Evolutionary conservation across 2,113 vertebrate species (phyloP).

Genomic region (Hippocampus barbouri): DNA sequence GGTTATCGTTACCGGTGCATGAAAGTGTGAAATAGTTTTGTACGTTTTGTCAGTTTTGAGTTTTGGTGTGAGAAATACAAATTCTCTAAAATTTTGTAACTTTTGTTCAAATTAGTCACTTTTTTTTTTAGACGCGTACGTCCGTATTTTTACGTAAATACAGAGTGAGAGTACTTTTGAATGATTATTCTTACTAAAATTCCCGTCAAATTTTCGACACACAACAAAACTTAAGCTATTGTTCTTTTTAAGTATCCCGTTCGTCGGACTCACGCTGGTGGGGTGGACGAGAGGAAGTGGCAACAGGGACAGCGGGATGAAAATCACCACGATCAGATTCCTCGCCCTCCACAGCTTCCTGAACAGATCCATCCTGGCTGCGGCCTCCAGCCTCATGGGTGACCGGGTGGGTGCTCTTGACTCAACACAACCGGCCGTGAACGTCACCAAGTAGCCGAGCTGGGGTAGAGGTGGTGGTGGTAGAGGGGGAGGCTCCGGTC

Average conservation of each 20-base stretch:
- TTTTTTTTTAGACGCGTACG: too few relatives aligned
- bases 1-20: too few relatives aligned
- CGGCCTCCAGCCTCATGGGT: slow-evolving; percentile 71
- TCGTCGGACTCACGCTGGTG: slow-evolving; percentile 84
- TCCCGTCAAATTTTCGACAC: background rate
- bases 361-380: slow-evolving; percentile 80
- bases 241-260: background rate
- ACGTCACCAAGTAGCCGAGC: background rate
- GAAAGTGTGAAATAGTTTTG: background rate
- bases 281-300: slow-evolving; percentile 86
- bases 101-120: too few relatives aligned
- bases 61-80: too few relatives aligned
- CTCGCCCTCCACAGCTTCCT: slow-evolving; percentile 79
- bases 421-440: slow-evolving; percentile 31
- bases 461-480: too few relatives aligned
- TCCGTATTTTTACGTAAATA: too few relatives aligned
- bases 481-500: background rate
- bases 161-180: background rate
- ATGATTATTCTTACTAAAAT: background rate
- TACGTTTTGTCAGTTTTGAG: too few relatives aligned
- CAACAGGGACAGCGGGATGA: slow-evolving; percentile 87
- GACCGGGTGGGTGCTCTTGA: slow-evolving; percentile 26
- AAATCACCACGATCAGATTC: slow-evolving; percentile 83
- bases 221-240: background rate
- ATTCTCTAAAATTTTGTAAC: too few relatives aligned